Evolutionary conservation across 2,888 invertebrate genomes (phyloP).

Genomic region (Podotricha telesiphe): DNA sequence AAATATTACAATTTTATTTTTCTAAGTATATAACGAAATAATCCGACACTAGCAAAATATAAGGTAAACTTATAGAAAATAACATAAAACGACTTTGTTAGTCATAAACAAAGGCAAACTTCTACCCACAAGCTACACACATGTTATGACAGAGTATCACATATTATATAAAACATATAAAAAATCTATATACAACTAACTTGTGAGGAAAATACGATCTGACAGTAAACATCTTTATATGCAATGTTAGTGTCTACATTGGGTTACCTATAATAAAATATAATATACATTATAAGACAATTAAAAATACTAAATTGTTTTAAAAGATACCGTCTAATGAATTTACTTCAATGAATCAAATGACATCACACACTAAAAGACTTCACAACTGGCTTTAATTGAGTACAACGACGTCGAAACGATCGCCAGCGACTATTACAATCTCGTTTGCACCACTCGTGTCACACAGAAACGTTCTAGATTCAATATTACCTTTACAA

Average conservation of each 20-base stretch:
- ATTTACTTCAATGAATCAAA: conserved; percentile 57
- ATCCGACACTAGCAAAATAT: not conserved
- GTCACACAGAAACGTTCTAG: conserved; percentile 50
- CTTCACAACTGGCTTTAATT: conserved; percentile 70
- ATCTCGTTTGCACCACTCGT: conserved; percentile 67
- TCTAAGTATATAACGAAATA: too few species aligned
- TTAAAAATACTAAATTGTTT: conserved; percentile 48
- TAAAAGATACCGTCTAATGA: conserved; percentile 52
- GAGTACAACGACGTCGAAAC: conserved; percentile 58
- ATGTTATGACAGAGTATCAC: not conserved
- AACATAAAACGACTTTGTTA: not conserved
- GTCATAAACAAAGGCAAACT: not conserved
- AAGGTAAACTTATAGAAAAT: not conserved
- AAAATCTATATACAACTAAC: not conserved
- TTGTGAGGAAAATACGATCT: conserved; percentile 10
- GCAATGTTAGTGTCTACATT: not conserved
- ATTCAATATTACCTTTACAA: conserved; percentile 45
- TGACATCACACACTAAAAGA: conserved; percentile 75
- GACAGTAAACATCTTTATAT: conserved; percentile 28
- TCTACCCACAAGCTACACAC: conserved; percentile 7
- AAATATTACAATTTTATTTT: too few species aligned
- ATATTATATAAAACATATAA: conserved; percentile 1
- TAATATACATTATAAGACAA: not conserved
- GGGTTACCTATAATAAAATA: not conserved
- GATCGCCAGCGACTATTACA: conserved; percentile 60